Percentiles rank a stretch among this genome's conserved stretches.
Evolutionary conservation across 2,888 invertebrate species (phyloP).

Genomic region (Drosophila meridionalis): DNA sequence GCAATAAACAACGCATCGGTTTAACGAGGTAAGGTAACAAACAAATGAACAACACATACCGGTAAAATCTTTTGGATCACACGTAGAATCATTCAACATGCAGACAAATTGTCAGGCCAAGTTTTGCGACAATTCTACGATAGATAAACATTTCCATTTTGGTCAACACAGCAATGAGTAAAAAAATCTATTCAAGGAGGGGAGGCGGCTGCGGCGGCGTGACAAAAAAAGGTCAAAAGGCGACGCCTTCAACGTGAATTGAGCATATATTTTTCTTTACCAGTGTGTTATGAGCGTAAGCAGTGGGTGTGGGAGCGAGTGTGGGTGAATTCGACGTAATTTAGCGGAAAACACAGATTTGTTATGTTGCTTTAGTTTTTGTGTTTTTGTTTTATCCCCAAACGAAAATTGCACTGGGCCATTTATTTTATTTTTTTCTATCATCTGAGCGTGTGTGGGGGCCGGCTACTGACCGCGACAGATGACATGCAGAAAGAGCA

Average conservation of each 20-base stretch:
- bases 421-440: conserved; percentile 29
- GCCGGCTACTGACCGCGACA: conserved; percentile 73
- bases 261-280: conserved; percentile 23
- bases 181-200: conserved; percentile 15
- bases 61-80: conserved; percentile 83
- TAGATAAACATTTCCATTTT: conserved; percentile 68
- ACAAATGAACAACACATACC: conserved; percentile 76
- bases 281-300: conserved; percentile 26
- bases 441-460: conserved; percentile 23
- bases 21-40: conserved; percentile 24
- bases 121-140: conserved; percentile 61
- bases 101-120: conserved; percentile 63
- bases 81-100: conserved; percentile 85
- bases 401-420: conserved; percentile 30
- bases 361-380: conserved; percentile 8
- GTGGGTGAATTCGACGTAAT: conserved; percentile 31
- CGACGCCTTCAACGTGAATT: conserved; percentile 32
- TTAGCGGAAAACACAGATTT: conserved; percentile 36
- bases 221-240: conserved; percentile 39
- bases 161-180: conserved; percentile 47
- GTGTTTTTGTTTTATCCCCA: conserved; percentile 7
- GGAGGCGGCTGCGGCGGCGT: not conserved
- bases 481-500: conserved; percentile 74
- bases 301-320: conserved; percentile 13
- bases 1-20: conserved; percentile 37